phyloP scores from a whole-genome alignment of 2,113 vertebrate species.

The Pitta sordida region DNA sequence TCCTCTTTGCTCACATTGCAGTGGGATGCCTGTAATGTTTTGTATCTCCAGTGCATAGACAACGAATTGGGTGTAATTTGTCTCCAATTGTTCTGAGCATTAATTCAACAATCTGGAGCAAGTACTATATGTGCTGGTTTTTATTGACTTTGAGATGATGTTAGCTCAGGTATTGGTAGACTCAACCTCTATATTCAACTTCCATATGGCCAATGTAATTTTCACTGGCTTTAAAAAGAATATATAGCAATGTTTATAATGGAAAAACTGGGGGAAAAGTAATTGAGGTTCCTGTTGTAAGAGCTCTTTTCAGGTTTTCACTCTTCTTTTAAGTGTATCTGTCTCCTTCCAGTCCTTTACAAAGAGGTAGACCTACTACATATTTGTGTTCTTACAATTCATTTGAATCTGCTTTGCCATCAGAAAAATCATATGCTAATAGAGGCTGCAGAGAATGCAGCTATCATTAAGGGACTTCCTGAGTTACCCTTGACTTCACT shows the following conservation, averaged over 20 bases:
- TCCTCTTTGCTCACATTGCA: background rate
- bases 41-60: background rate
- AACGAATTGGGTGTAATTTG: background rate
- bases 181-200: background rate
- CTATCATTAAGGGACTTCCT: conserved; percentile 13
- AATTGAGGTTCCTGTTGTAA: background rate
- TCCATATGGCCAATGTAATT: background rate
- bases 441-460: conserved; percentile 1
- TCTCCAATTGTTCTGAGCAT: background rate
- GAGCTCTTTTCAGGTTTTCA: background rate
- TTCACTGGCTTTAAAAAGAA: background rate
- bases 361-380: background rate
- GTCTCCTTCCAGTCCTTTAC: background rate
- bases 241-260: background rate
- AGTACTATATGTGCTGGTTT: background rate
- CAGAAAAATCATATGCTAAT: conserved; percentile 11
- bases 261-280: background rate
- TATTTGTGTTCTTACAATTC: background rate
- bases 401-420: background rate
- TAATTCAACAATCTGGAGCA: background rate
- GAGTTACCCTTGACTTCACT: conserved; percentile 14
- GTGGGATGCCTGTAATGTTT: background rate
- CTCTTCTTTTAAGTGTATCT: background rate
- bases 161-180: background rate
- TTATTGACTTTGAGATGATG: background rate